These are phyloP conservation scores for Nomada lathburiana DNA, from an alignment of 2,888 invertebrate species.

Conservation along the genomic window DNA sequence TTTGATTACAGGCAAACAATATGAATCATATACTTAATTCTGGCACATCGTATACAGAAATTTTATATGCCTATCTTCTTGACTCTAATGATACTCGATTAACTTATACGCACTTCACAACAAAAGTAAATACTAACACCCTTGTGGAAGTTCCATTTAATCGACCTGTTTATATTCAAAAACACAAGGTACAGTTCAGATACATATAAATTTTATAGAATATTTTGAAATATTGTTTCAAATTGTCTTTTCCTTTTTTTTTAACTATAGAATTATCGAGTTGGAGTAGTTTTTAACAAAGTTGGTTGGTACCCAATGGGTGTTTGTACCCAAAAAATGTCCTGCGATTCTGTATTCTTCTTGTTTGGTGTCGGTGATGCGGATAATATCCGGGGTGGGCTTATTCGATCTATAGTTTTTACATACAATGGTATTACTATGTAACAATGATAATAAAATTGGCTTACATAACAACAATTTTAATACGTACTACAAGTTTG, in stretches of 20 bases:
- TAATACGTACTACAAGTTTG: conserved; percentile 50
- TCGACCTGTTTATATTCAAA: conserved; percentile 91
- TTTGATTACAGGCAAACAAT: conserved; percentile 56
- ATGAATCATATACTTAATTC: conserved; percentile 40
- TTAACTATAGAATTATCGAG: conserved; percentile 89
- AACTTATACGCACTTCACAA: conserved; percentile 93
- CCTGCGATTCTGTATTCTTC: conserved; percentile 90
- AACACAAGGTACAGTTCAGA: conserved; percentile 87
- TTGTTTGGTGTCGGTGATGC: conserved; percentile 90
- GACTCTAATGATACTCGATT: conserved; percentile 92
- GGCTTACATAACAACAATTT: conserved; percentile 20
- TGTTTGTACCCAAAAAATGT: conserved; percentile 88
- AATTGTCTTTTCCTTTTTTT: conserved; percentile 16
- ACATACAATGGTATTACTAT: conserved; percentile 82
- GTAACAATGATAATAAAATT: conserved; percentile 63
- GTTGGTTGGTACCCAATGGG: conserved; percentile 93
- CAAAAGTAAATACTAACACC: conserved; percentile 90
- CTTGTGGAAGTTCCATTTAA: conserved; percentile 93
- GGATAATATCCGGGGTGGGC: conserved; percentile 91
- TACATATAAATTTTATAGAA: background rate
- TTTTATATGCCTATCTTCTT: conserved; percentile 92
- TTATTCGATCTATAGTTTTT: conserved; percentile 92
- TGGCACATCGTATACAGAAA: conserved; percentile 88
- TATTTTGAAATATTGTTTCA: background rate
- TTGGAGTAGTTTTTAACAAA: conserved; percentile 93